These are phyloP conservation scores for Acrocephalus scirpaceus DNA, from an alignment of 2,797 vertebrate species.

Conservation along the genomic window DNA sequence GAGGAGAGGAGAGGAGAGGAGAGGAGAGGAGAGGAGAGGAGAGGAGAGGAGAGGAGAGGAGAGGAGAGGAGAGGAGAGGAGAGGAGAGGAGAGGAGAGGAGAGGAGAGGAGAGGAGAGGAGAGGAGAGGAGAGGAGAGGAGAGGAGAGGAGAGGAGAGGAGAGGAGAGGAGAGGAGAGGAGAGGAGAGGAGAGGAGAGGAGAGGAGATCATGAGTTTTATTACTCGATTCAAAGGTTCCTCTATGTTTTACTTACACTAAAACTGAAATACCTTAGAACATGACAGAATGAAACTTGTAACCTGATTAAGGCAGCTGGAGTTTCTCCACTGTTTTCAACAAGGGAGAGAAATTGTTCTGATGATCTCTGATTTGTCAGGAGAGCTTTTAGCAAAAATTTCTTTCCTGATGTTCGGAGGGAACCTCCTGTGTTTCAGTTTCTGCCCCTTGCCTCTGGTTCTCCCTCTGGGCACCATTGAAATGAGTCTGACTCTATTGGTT, in stretches of 20 bases:
- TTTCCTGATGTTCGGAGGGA: background rate
- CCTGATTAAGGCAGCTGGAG: background rate
- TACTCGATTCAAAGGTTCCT: background rate
- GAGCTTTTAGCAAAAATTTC: background rate
- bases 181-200: too few relatives aligned
- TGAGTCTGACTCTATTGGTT: background rate
- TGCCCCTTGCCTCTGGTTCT: background rate
- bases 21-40: too few relatives aligned
- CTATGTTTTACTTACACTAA: background rate
- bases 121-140: too few relatives aligned
- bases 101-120: too few relatives aligned
- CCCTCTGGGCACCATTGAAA: background rate
- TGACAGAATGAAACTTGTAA: background rate
- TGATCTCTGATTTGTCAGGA: background rate
- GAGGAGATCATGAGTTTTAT: background rate
- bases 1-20: too few relatives aligned
- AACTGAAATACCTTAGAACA: background rate
- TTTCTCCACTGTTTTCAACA: background rate
- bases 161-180: too few relatives aligned
- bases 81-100: too few relatives aligned
- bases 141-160: too few relatives aligned
- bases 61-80: too few relatives aligned
- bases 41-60: too few relatives aligned
- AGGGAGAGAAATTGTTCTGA: background rate
- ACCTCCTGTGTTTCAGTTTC: background rate